Evolutionary conservation across 1,140 invertebrate species (phyloP).

Genomic region (Danaus plexippus): DNA sequence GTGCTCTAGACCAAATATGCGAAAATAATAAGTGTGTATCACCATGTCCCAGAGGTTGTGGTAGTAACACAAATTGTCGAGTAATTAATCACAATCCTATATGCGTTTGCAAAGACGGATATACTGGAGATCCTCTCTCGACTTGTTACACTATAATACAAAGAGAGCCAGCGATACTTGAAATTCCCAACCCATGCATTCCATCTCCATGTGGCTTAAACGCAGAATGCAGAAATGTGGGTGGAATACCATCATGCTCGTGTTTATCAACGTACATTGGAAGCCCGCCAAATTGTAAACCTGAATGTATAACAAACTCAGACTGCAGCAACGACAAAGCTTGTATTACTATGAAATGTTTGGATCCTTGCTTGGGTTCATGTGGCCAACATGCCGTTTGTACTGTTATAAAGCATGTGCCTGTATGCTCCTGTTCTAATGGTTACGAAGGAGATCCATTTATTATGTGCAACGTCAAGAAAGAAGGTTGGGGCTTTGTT

Average conservation of each 20-base stretch:
- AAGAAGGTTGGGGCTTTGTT: constrained; percentile 14
- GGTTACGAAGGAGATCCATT: constrained; percentile 86
- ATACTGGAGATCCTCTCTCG: constrained; percentile 80
- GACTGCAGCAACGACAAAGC: constrained; percentile 85
- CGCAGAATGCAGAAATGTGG: constrained; percentile 83
- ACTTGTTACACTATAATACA: constrained; percentile 69
- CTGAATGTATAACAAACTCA: constrained; percentile 84
- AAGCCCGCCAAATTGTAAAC: constrained; percentile 80
- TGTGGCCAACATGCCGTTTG: constrained; percentile 87
- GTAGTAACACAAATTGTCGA: constrained; percentile 73
- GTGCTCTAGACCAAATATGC: constrained; percentile 75
- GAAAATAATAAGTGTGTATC: constrained; percentile 77
- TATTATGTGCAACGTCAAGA: constrained; percentile 17
- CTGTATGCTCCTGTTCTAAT: constrained; percentile 80
- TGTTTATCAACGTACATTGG: constrained; percentile 81
- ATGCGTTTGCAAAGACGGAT: constrained; percentile 79
- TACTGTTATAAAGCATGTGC: constrained; percentile 83
- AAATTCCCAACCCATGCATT: constrained; percentile 76
- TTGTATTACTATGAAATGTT: constrained; percentile 88
- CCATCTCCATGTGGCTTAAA: constrained; percentile 89
- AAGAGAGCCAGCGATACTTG: constrained; percentile 24
- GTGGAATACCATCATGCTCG: constrained; percentile 82
- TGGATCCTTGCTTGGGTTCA: constrained; percentile 87
- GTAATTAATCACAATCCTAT: constrained; percentile 82
- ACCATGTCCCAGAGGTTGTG: constrained; percentile 78